phyloP scores from a whole-genome alignment of 2,888 invertebrate species.

The Aphodius granarius region DNA sequence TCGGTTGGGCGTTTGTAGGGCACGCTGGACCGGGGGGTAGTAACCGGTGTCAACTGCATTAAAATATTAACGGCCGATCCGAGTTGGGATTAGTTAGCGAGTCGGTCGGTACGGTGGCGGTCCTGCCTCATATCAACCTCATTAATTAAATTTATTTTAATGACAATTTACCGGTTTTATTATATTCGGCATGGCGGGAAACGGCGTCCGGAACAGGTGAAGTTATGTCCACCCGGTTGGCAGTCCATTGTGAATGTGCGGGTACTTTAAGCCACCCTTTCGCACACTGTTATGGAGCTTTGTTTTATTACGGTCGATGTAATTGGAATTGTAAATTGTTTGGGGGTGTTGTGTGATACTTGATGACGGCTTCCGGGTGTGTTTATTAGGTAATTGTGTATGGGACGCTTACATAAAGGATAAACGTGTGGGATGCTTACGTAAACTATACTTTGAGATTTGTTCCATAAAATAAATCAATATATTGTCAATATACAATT shows the following conservation, averaged over 20 bases:
- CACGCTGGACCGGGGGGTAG: neutral
- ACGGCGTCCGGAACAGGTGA: neutral
- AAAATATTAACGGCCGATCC: constrained; percentile 12
- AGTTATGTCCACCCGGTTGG: neutral
- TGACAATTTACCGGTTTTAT: constrained; percentile 16
- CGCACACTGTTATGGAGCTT: neutral
- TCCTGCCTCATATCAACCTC: constrained; percentile 10
- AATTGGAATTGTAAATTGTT: neutral
- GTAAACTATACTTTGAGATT: neutral
- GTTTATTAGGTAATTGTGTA: neutral
- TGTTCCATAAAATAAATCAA: no score
- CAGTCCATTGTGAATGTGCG: neutral
- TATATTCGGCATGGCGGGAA: neutral
- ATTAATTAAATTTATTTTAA: constrained; percentile 25
- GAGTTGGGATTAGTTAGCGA: constrained; percentile 1
- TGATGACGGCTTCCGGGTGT: neutral
- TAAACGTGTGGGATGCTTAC: neutral
- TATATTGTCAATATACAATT: no score
- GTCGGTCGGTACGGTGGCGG: neutral
- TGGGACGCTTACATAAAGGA: neutral
- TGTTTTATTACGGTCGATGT: neutral
- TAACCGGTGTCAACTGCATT: constrained; percentile 4
- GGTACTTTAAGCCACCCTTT: neutral
- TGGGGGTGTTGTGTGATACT: neutral
- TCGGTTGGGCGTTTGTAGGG: neutral